A percentile compares a stretch with the other conserved stretches of the same genome.
Evolutionary conservation across 2,888 invertebrate species (phyloP).

Genomic region (Sinopyrophorus schimmeli): DNA sequence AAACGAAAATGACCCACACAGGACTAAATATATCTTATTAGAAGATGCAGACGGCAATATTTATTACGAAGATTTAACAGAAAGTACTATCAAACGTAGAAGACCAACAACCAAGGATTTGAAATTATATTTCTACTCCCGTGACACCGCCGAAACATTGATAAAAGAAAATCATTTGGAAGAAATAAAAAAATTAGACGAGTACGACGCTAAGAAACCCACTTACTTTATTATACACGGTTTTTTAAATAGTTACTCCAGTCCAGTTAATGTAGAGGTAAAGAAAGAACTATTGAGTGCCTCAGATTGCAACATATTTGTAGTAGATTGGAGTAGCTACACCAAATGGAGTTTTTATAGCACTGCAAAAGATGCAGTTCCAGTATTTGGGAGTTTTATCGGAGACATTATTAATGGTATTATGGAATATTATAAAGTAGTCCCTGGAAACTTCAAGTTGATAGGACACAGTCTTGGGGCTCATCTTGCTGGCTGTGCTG

Average conservation of each 20-base stretch:
- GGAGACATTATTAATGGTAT: conserved; percentile 42
- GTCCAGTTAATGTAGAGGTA: conserved; percentile 38
- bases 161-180: conserved; percentile 25
- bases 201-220: conserved; percentile 36
- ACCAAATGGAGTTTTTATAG: conserved; percentile 40
- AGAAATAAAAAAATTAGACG: conserved; percentile 22
- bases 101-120: conserved; percentile 36
- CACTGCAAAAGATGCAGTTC: conserved; percentile 35
- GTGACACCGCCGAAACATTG: conserved; percentile 23
- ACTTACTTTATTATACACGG: conserved; percentile 48
- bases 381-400: conserved; percentile 37
- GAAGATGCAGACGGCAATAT: conserved; percentile 26
- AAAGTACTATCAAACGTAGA: neutral
- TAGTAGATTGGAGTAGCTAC: conserved; percentile 45
- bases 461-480: conserved; percentile 48
- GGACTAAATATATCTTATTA: conserved; percentile 15
- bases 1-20: conserved; percentile 16
- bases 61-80: conserved; percentile 28
- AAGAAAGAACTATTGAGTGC: conserved; percentile 36
- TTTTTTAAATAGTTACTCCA: conserved; percentile 42
- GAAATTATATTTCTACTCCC: conserved; percentile 40
- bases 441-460: conserved; percentile 35
- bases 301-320: conserved; percentile 46
- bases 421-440: conserved; percentile 33
- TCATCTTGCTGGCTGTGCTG: conserved; percentile 46